phyloP scores from a whole-genome alignment of 2,888 invertebrate species.

The Drosophila lacicola region DNA sequence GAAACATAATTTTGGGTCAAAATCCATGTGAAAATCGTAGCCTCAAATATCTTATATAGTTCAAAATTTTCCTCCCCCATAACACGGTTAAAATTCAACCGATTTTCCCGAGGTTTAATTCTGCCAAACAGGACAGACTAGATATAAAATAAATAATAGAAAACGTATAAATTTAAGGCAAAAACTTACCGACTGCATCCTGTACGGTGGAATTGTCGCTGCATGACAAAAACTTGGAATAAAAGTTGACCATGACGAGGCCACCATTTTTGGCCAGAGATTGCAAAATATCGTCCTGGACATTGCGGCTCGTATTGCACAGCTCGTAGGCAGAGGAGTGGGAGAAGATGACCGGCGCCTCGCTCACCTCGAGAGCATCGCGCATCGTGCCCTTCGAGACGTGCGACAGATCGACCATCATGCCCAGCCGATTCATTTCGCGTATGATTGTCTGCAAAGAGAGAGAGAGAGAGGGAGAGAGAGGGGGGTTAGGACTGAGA shows the following conservation, averaged over 20 bases:
- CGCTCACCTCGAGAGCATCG: constrained; percentile 90
- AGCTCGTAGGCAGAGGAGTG: constrained; percentile 93
- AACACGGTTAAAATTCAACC: too few relatives aligned
- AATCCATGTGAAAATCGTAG: too few relatives aligned
- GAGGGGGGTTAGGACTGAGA: background rate
- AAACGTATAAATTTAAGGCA: background rate
- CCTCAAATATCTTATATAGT: too few relatives aligned
- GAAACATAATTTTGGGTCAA: too few relatives aligned
- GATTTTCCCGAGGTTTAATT: too few relatives aligned
- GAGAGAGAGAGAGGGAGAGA: background rate
- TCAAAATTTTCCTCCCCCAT: too few relatives aligned
- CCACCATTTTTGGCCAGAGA: constrained; percentile 92
- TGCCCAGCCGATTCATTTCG: constrained; percentile 95
- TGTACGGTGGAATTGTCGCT: constrained; percentile 90
- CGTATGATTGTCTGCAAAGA: constrained; percentile 89
- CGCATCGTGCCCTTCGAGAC: constrained; percentile 93
- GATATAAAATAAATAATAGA: background rate
- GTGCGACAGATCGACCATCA: constrained; percentile 94
- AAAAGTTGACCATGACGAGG: constrained; percentile 95
- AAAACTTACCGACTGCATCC: constrained; percentile 91
- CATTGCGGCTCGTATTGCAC: constrained; percentile 93
- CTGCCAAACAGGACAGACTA: background rate
- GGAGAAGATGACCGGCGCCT: constrained; percentile 94
- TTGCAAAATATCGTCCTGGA: constrained; percentile 91
- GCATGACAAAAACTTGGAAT: constrained; percentile 91